These are phyloP conservation scores for Ichneumoninae sp. DNA, from an alignment of 2,888 invertebrate species.

Conservation along the genomic window DNA sequence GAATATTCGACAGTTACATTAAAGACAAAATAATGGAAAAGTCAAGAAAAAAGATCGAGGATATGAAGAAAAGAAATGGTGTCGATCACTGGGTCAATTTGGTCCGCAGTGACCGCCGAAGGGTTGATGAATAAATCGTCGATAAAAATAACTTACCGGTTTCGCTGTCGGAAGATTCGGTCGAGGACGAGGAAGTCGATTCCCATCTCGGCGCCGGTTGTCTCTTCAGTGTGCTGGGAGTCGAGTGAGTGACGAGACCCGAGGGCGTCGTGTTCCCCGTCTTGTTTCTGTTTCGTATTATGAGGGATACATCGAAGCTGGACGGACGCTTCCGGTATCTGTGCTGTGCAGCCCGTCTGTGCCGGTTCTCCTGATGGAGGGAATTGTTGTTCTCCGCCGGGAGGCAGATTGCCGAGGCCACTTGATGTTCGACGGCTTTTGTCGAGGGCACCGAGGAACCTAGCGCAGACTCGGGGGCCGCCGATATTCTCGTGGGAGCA, in stretches of 20 bases:
- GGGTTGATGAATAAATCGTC: not conserved
- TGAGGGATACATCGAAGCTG: constrained; percentile 76
- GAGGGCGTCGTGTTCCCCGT: constrained; percentile 64
- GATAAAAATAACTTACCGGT: constrained; percentile 41
- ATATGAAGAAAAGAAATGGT: not conserved
- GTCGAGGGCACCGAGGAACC: constrained; percentile 26
- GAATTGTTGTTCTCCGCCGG: constrained; percentile 68
- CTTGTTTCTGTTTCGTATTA: constrained; percentile 72
- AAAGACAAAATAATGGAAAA: not conserved
- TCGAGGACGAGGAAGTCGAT: constrained; percentile 76
- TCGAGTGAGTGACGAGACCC: constrained; percentile 70
- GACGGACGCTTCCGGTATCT: constrained; percentile 74
- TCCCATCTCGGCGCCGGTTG: constrained; percentile 75
- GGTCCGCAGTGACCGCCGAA: too few relatives aligned
- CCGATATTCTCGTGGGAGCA: constrained; percentile 20
- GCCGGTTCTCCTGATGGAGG: constrained; percentile 74
- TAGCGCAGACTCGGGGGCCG: constrained; percentile 19
- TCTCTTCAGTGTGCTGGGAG: constrained; percentile 70
- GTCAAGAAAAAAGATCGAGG: not conserved
- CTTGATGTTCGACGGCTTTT: constrained; percentile 41
- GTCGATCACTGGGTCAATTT: not conserved
- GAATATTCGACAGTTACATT: too few relatives aligned
- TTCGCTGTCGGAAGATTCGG: constrained; percentile 71
- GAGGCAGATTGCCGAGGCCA: constrained; percentile 52
- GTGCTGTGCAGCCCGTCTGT: constrained; percentile 72